Base-by-base conservation (phyloP, 2,797 vertebrate genomes). In the Tympanoctomys barrerae region DNA sequence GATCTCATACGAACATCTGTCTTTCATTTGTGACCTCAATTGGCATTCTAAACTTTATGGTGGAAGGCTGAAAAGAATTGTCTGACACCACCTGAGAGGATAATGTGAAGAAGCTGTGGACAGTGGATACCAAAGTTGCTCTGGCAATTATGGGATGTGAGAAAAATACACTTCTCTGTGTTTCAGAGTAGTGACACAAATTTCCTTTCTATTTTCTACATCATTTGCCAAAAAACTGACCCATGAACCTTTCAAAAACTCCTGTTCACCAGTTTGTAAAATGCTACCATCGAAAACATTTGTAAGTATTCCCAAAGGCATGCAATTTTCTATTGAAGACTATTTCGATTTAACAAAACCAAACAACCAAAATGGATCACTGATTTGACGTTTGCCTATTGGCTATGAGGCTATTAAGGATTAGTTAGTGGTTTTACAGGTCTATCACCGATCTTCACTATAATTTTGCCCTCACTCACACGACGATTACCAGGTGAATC, bases 61-160 rank as follows among this genome's bases (percentile, higher is more conserved):
- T 78, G 49, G 33, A 64, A 97, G 61, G 57, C 16, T 82, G 7
- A 66, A 59, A 93, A 80, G 49, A 89, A 57, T 28, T 78, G 61
- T 52, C 78, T 97, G 96, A 91, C 91, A 52, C 59, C 73, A 89
- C 93, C 92, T 89, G 95, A 42, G 70, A 84, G 39, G 86, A 96
- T 52, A 97, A 94, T 87, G 94, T 26, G 22, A 70, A 71, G 39
- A 82, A 90, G 14, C 12, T 95, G 70, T 77, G 95, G n/a, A 90
- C 75, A 87, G 84, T 94, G 73, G 73, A 82, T 70, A 16, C 93
- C 96, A 75, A 0, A 19, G 42, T 66, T 82, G 33, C 81, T 91
- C 62, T 87, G 87, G 84, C 71, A 88, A 92, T 90, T 97, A 79
- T 2, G 62, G n/a, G 14, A 78, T 62, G 33, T 81, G 70, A 96